Base-by-base conservation (phyloP, 1,140 invertebrate species). In the Antheraea pernyi region DNA sequence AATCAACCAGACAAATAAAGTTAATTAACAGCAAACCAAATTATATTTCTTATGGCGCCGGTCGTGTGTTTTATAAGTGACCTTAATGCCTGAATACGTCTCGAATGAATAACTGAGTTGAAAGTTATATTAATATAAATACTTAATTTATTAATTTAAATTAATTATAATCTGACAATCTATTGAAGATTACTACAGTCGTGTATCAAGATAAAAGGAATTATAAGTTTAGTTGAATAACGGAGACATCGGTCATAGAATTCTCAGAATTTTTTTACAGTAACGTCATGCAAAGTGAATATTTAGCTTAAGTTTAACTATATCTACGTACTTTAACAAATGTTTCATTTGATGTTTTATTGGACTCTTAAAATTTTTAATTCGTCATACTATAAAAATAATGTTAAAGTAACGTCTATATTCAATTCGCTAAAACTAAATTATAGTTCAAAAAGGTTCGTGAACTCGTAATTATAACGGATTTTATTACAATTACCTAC, bases 251-350 rank as follows among this genome's bases (percentile, higher is more conserved):
- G 19, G 39, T 46, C n/a, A 53, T 16, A 18, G 18, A 64, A 22
- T 65, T 65, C 64, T 42, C 13, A n/a, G 64, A 65, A 65, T 46
- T 48, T 37, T 18, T 37, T 65, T 19, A 65, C 42, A 65, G 39
- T 65, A 65, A 65, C 18, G 19, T 65, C 37, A 30, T 22, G 59
- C 19, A 63, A 37, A 63, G 11, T 16, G 22, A 63, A 37, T 30
- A 63, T 30, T 30, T 30, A 30, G 22, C 22, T 30, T 30, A 30
- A 30, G 22, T 30, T 30, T 30, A 30, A 30, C 22, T 30, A 30
- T 30, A 4, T 30, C 4, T 30, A 30, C 22, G 22, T 30, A 30
- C 22, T 30, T 30, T 2, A 30, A 30, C 22, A 30, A 30, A 30
- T 4, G 22, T 30, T 30, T 2, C 1, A 30, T 30, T 30, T 30